phyloP scores from a whole-genome alignment of 2,113 vertebrate species.

The Lynx canadensis region DNA sequence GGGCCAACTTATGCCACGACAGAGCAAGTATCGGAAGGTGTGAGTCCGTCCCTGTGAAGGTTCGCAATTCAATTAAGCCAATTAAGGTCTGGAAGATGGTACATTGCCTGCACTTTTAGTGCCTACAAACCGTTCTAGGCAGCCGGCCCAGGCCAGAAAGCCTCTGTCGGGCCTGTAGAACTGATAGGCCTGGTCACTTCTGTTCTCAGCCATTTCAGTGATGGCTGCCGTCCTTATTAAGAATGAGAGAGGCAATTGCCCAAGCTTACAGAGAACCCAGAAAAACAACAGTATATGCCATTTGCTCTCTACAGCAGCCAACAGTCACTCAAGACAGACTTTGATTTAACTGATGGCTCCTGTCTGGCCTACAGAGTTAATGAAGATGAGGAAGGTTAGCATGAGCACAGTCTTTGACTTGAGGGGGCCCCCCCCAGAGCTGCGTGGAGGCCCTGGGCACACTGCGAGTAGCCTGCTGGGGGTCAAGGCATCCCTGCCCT shows the following conservation, averaged over 20 bases:
- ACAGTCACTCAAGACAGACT: neutral
- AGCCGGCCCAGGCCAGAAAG: conserved; percentile 60
- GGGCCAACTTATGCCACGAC: neutral
- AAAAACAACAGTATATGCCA: neutral
- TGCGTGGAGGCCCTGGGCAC: neutral
- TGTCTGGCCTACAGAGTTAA: neutral
- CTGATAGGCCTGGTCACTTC: neutral
- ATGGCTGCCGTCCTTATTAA: conserved; percentile 16
- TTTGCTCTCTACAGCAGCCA: neutral
- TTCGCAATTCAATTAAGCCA: conserved; percentile 62
- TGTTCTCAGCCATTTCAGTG: conserved; percentile 22
- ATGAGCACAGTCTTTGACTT: neutral
- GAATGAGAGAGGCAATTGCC: neutral
- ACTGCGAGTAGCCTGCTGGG: neutral
- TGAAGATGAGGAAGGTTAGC: neutral
- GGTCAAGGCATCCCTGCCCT: neutral
- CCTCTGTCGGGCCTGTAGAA: conserved; percentile 50
- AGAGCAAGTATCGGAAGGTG: conserved; percentile 15
- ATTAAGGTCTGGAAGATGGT: conserved; percentile 59
- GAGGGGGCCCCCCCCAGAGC: neutral
- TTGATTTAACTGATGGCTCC: neutral
- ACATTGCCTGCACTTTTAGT: conserved; percentile 36
- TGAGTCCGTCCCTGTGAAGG: neutral
- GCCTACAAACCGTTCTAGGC: conserved; percentile 64
- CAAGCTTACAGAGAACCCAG: neutral